These are phyloP conservation scores for Mycetomoellerius zeteki DNA, from an alignment of 1,140 invertebrate genomes.

Conservation along the genomic window DNA sequence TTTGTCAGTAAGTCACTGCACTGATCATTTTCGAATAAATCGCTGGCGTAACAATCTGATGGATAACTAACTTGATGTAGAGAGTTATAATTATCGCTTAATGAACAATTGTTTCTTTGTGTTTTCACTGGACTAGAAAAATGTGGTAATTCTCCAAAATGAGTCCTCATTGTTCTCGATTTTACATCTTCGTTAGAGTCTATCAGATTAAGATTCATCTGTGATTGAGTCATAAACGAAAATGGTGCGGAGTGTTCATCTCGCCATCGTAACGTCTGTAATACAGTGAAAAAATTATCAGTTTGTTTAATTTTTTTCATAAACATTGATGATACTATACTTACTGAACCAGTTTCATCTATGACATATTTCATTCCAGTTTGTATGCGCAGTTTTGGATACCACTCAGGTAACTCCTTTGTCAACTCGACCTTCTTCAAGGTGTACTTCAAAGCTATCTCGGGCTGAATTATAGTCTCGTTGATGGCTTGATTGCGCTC, in stretches of 20 bases:
- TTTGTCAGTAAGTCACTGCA: slow-evolving; percentile 74
- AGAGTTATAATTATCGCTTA: slow-evolving; percentile 80
- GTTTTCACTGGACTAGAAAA: slow-evolving; percentile 80
- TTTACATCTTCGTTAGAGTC: slow-evolving; percentile 75
- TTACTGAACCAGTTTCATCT: slow-evolving; percentile 86
- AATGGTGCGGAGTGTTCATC: slow-evolving; percentile 94
- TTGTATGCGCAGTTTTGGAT: slow-evolving; percentile 86
- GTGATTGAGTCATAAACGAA: slow-evolving; percentile 92
- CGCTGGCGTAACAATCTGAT: slow-evolving; percentile 80
- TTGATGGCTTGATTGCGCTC: slow-evolving; percentile 92
- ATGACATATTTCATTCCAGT: slow-evolving; percentile 88
- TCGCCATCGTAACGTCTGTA: slow-evolving; percentile 87
- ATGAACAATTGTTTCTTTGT: slow-evolving; percentile 76
- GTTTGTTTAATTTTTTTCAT: neutral
- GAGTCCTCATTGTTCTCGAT: slow-evolving; percentile 71
- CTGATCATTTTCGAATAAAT: slow-evolving; percentile 79
- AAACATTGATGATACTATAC: slow-evolving; percentile 34
- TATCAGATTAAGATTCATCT: slow-evolving; percentile 90
- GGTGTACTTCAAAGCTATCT: slow-evolving; percentile 90
- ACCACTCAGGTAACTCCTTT: slow-evolving; percentile 83
- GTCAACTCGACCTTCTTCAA: slow-evolving; percentile 83
- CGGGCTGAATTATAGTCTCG: slow-evolving; percentile 92
- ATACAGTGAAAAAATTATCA: neutral
- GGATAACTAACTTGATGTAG: slow-evolving; percentile 80
- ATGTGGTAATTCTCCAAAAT: slow-evolving; percentile 76